Evolutionary conservation across 1,140 invertebrate species (phyloP).

Genomic region (Agrypnia vestita): DNA sequence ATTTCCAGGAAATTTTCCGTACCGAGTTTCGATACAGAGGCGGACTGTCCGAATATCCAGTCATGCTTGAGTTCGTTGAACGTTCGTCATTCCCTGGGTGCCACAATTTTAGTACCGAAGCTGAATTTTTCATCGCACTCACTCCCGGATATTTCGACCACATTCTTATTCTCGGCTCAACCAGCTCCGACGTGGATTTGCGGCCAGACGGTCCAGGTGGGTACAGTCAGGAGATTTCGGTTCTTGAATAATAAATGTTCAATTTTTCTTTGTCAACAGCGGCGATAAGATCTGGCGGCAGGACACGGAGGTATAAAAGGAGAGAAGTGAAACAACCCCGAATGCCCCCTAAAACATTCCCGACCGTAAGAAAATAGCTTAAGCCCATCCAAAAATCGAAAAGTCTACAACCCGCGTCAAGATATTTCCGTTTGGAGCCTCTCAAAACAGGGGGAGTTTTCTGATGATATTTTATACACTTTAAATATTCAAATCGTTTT

Average conservation of each 20-base stretch:
- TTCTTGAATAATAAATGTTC: conserved; percentile 51
- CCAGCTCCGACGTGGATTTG: too few relatives aligned
- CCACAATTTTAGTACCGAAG: too few relatives aligned
- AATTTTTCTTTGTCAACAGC: conserved; percentile 55
- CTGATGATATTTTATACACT: background rate
- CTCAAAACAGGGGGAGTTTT: background rate
- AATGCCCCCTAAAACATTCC: conserved; percentile 1
- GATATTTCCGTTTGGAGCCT: background rate
- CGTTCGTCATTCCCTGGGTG: too few relatives aligned
- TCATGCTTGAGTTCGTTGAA: too few relatives aligned
- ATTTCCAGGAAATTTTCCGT: too few relatives aligned
- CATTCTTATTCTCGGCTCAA: too few relatives aligned
- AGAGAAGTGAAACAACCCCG: conserved; percentile 31
- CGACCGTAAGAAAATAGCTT: background rate
- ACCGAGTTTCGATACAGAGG: too few relatives aligned
- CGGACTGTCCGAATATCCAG: too few relatives aligned
- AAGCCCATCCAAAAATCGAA: background rate
- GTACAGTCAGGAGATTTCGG: background rate
- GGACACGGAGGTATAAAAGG: background rate
- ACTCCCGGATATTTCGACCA: too few relatives aligned
- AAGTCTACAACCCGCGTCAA: background rate
- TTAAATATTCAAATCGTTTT: background rate
- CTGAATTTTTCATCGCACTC: too few relatives aligned
- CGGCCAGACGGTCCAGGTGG: too few relatives aligned
- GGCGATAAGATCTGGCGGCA: conserved; percentile 49